These are phyloP conservation scores for Ailuropoda melanoleuca DNA, from an alignment of 2,113 vertebrate genomes.

Conservation along the genomic window DNA sequence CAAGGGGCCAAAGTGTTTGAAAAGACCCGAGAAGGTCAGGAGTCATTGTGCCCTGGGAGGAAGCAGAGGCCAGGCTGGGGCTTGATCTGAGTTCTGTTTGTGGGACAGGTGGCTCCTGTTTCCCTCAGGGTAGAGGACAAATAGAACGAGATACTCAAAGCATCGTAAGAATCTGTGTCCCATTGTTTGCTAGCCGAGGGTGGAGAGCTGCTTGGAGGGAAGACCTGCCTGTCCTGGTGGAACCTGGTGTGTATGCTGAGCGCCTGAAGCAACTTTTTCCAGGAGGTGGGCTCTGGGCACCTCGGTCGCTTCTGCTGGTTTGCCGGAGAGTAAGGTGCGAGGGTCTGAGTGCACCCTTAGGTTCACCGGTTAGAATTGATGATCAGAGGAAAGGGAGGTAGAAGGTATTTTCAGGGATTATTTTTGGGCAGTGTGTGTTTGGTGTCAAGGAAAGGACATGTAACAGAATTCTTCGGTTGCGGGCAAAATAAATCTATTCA, in stretches of 20 bases:
- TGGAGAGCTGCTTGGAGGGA: neutral
- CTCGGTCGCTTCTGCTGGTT: neutral
- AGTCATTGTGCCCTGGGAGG: neutral
- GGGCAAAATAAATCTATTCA: neutral
- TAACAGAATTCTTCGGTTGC: neutral
- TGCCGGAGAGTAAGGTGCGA: rapidly evolving
- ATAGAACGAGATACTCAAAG: neutral
- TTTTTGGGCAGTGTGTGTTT: neutral
- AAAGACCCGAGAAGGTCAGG: neutral
- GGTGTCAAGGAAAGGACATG: neutral
- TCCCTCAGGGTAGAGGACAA: neutral
- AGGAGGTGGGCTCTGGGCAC: neutral
- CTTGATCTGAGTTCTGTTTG: neutral
- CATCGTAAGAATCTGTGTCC: neutral
- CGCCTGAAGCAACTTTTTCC: neutral
- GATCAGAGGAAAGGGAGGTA: neutral
- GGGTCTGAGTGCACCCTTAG: too few relatives aligned
- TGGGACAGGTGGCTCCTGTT: neutral
- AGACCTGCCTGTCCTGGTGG: neutral
- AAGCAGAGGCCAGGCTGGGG: rapidly evolving
- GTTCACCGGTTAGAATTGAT: neutral
- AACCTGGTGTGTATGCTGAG: rapidly evolving
- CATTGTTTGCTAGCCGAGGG: neutral
- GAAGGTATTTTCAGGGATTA: neutral
- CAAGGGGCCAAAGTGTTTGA: neutral